Percentiles rank a stretch among this genome's conserved stretches.
These are phyloP conservation scores for Brachypteracias leptosomus DNA, from an alignment of 2,113 vertebrate genomes.

Conservation along the genomic window DNA sequence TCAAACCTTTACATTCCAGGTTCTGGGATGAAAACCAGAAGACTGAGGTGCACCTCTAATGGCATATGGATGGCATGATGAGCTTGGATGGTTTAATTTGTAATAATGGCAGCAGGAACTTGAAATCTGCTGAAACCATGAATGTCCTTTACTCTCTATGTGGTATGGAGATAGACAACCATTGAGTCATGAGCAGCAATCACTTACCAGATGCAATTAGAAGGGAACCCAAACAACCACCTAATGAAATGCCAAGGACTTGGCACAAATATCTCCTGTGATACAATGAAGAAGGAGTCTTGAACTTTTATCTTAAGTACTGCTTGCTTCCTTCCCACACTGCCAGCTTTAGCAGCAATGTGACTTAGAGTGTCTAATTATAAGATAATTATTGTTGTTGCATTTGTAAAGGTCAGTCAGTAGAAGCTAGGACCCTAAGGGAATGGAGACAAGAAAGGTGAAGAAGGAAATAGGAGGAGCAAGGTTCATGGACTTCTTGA, in stretches of 20 bases:
- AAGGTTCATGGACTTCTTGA: neutral
- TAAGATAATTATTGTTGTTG: conserved; percentile 67
- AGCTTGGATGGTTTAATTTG: neutral
- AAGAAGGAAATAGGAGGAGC: conserved; percentile 33
- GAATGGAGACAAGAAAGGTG: conserved; percentile 40
- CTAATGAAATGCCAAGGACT: conserved; percentile 33
- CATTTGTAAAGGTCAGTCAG: conserved; percentile 51
- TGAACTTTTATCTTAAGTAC: conserved; percentile 46
- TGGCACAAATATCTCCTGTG: conserved; percentile 44
- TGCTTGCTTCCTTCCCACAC: conserved; percentile 50
- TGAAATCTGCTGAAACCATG: neutral
- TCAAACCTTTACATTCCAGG: neutral
- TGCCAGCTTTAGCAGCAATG: conserved; percentile 35
- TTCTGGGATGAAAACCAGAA: neutral
- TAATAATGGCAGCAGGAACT: neutral
- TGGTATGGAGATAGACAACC: neutral
- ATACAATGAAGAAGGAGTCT: conserved; percentile 18
- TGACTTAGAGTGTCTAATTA: conserved; percentile 63
- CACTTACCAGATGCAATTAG: conserved; percentile 24
- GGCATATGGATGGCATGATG: neutral
- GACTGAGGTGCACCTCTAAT: neutral
- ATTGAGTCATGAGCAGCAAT: conserved; percentile 42
- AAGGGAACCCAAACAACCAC: conserved; percentile 24
- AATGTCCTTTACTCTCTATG: neutral
- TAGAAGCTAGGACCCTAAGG: conserved; percentile 56